Evolutionary conservation across 2,888 invertebrate genomes (phyloP).

Genomic region (Eupithecia abbreviata): DNA sequence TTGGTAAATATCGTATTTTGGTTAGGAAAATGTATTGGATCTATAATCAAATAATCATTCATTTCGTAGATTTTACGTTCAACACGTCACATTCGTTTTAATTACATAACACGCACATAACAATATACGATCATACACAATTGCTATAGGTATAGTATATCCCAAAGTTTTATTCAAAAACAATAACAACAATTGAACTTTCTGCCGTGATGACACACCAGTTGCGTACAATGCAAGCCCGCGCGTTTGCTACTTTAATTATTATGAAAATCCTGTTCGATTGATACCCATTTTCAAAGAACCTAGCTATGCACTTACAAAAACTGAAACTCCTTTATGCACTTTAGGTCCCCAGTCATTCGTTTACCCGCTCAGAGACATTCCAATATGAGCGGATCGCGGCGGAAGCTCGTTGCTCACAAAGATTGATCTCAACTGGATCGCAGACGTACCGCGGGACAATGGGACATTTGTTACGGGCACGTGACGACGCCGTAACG

Average conservation of each 20-base stretch:
- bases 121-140: too few relatives aligned
- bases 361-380: conserved; percentile 19
- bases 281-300: neutral
- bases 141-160: too few relatives aligned
- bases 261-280: neutral
- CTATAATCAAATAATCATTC: neutral
- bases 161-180: neutral
- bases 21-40: neutral
- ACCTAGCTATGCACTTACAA: neutral
- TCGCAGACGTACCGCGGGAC: conserved; percentile 18
- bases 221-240: neutral
- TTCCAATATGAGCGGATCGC: conserved; percentile 15
- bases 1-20: neutral
- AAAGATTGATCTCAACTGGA: conserved; percentile 35
- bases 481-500: conserved; percentile 43
- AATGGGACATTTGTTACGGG: conserved; percentile 42
- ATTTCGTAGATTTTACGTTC: too few relatives aligned
- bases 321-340: neutral
- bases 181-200: neutral
- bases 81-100: too few relatives aligned
- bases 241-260: neutral
- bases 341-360: neutral
- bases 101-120: too few relatives aligned
- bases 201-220: neutral
- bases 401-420: conserved; percentile 20